Base-by-base conservation (phyloP, 2,888 invertebrate species). In the Strigamia transsilvanica region DNA sequence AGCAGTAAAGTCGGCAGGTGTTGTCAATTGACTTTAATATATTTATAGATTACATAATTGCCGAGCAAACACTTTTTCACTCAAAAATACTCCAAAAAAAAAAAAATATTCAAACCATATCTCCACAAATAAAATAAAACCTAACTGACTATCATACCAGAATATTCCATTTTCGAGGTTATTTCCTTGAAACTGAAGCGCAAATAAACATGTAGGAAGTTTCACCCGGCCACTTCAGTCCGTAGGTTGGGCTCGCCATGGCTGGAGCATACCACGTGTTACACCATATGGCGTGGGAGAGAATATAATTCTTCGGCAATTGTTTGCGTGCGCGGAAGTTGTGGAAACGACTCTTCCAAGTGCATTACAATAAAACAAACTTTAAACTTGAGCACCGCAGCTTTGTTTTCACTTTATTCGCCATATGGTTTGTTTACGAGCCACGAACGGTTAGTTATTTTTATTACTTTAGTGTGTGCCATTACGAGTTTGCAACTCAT, bases 201-300 rank as follows among this genome's bases (percentile, higher is more conserved):
- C 23, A 73, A 73, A 73, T 4, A 38, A 38, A 38, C 12, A 66
- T 32, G 32, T 9, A 73, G 73, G 73, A 73, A 73, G 73, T 73
- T 32, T 73, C 27, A n/a, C 73, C 73, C 73, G 23, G 73, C 32
- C 32, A 32, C 27, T 73, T 73, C 1, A 73, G 73, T 73, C 73
- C 12, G 73, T 38, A 38, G 38, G 38, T 38, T 38, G 27, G 73
- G 10, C 32, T 32, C 27, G 73, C 9, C 23, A 27, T 27, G 27
- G 32, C n/a, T 27, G 73, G 73, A 32, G 12, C 27, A 15, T 32
- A 73, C 73, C 73, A 73, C 73, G 32, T 73, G 73, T 73, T 73
- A 32, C 32, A 73, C 73, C 73, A 73, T 73, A 73, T 73, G 73
- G 73, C 73, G 73, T 73, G 73, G 73, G 73, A 12, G 73, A 27